Evolutionary conservation across 2,888 invertebrate species (phyloP), one percentile per base, ranked within the genome.

Genomic region (Metalampra italica): DNA sequence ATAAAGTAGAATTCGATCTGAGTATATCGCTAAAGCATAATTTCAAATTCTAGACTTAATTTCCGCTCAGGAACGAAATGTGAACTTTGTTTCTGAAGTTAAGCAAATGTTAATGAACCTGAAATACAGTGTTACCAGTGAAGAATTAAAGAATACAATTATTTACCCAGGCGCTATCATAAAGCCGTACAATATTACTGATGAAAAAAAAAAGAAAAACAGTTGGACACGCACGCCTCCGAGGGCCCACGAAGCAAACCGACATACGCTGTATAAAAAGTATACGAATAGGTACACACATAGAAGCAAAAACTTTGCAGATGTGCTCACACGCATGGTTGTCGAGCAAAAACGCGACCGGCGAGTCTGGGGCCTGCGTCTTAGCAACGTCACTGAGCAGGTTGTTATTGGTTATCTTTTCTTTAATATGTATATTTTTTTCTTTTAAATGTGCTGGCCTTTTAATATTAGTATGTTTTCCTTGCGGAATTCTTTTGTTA

Each of bases 251-350:
- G 68, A 42, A 70, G 64, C 69, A 54, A 64, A 60, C 62, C 67
- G 66, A 56, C 69, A 66, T 67, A 72, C 68, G 75, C 60, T 54
- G 56, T 60, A 70, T 71, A 75, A 80, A 82, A 74, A 66, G 66
- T 63, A 59, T 64, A 56, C 57, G 53, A 66, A 66, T 56, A 62
- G 64, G 67, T 53, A 56, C 53, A 54, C 48, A 62, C 73, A 71
- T 71, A 75, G 61, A 71, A 59, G 63, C 64, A 74, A 77, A 78
- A 77, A 77, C 75, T 66, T 62, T 64, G 74, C 84, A 83, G 79
- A 84, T 87, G 87, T 82, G 81, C 74, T 81, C 81, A 77, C 80
- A 81, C 78, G 78, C 81, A 78, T 66, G 66, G 78, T 52, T 59
- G 53, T 64, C 57, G 60, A 63, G 71, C 73, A 82, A 83, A 82